Evolutionary conservation across 2,888 invertebrate genomes (phyloP).

Genomic region (Oasisia sp.): DNA sequence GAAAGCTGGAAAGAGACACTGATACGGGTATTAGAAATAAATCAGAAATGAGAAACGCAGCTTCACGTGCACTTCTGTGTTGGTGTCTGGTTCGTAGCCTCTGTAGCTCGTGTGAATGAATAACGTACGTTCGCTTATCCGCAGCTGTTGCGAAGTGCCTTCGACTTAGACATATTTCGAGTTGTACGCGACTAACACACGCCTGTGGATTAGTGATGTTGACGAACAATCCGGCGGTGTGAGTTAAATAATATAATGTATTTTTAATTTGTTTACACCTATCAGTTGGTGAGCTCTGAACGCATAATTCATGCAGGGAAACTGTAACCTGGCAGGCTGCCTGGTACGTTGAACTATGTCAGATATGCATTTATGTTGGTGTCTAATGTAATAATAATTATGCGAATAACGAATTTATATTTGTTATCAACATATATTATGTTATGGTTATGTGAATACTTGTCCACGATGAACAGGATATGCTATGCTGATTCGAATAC

Average conservation of each 20-base stretch:
- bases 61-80: background rate
- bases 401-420: no score
- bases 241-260: background rate
- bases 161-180: background rate
- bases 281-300: background rate
- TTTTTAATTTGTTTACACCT: background rate
- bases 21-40: no score
- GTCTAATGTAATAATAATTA: no score
- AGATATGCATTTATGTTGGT: no score
- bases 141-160: background rate
- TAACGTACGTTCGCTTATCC: background rate
- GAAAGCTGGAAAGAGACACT: background rate
- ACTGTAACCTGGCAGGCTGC: no score
- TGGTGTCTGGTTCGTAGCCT: background rate
- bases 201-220: background rate
- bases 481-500: no score
- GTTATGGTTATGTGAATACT: no score
- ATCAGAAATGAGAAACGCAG: background rate
- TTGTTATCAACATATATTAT: no score
- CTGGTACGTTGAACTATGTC: no score
- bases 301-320: background rate
- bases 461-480: no score
- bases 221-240: background rate
- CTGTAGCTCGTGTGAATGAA: background rate
- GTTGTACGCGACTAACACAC: background rate